phyloP scores from a whole-genome alignment of 2,888 invertebrate species.

The Orthonevra nobilis region DNA sequence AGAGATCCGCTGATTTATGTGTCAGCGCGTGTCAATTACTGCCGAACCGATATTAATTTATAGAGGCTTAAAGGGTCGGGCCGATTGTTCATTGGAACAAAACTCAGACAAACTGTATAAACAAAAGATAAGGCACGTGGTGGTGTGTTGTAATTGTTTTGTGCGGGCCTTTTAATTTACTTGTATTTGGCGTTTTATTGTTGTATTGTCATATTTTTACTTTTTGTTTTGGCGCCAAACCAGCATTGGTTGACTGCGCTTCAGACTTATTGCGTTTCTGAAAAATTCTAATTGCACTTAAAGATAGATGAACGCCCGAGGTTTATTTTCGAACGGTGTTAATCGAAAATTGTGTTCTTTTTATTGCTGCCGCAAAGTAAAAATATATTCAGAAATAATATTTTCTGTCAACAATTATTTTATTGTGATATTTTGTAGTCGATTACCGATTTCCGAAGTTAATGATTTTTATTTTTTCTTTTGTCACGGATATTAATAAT shows the following conservation, averaged over 20 bases:
- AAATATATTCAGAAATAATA: too few relatives aligned
- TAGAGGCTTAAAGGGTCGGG: constrained; percentile 21
- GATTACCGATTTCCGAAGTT: too few relatives aligned
- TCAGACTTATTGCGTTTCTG: constrained; percentile 13
- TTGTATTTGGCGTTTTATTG: constrained; percentile 12
- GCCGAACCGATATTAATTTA: constrained; percentile 4
- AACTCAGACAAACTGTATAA: constrained; percentile 16
- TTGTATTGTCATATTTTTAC: constrained; percentile 5
- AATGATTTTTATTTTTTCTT: too few relatives aligned
- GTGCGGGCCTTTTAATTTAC: neutral
- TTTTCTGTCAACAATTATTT: too few relatives aligned
- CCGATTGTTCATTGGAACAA: neutral
- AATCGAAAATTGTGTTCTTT: constrained; percentile 35
- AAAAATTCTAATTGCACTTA: constrained; percentile 8
- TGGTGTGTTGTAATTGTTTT: constrained; percentile 32
- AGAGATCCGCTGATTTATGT: constrained; percentile 45
- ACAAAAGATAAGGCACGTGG: constrained; percentile 52
- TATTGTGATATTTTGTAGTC: too few relatives aligned
- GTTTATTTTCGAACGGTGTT: too few relatives aligned
- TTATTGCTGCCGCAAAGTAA: too few relatives aligned
- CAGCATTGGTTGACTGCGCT: neutral
- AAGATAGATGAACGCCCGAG: too few relatives aligned
- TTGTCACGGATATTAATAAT: too few relatives aligned
- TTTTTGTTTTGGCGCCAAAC: neutral
- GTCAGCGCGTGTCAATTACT: constrained; percentile 26